phyloP scores from a whole-genome alignment of 2,888 invertebrate genomes.

The Diarsia brunnea region DNA sequence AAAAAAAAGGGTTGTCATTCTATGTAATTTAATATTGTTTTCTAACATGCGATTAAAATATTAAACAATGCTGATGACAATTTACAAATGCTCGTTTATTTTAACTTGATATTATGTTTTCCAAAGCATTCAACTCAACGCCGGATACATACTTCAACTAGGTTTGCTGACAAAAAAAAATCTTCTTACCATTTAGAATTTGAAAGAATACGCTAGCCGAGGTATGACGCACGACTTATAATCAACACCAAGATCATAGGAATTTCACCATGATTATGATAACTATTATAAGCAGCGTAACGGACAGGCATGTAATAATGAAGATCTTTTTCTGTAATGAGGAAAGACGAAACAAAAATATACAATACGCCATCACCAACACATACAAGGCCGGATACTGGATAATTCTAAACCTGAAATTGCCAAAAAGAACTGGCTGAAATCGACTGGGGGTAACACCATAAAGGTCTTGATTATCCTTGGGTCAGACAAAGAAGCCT shows the following conservation, averaged over 20 bases:
- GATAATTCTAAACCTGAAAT: constrained; percentile 20
- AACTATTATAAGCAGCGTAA: constrained; percentile 94
- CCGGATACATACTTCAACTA: constrained; percentile 29
- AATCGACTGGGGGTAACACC: neutral
- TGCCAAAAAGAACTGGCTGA: neutral
- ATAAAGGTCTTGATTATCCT: neutral
- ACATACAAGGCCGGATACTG: constrained; percentile 56
- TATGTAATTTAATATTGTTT: constrained; percentile 1
- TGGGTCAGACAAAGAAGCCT: neutral
- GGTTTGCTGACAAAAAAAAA: constrained; percentile 9
- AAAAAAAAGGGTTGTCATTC: constrained; percentile 31
- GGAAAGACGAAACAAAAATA: constrained; percentile 85
- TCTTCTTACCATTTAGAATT: constrained; percentile 27
- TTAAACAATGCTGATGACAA: constrained; percentile 15
- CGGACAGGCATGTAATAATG: constrained; percentile 95
- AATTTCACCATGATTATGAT: constrained; percentile 27
- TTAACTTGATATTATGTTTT: constrained; percentile 6
- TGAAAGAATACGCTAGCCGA: constrained; percentile 29
- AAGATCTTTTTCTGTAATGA: constrained; percentile 96
- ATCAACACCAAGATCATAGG: constrained; percentile 45
- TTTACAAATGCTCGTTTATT: constrained; percentile 12
- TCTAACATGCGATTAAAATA: constrained; percentile 40
- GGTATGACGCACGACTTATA: constrained; percentile 20
- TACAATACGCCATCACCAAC: constrained; percentile 48
- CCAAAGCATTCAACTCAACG: constrained; percentile 11